Evolutionary conservation across 2,888 invertebrate genomes (phyloP), one percentile per base, ranked within the genome.

Genomic region (Psylliodes chrysocephalus): DNA sequence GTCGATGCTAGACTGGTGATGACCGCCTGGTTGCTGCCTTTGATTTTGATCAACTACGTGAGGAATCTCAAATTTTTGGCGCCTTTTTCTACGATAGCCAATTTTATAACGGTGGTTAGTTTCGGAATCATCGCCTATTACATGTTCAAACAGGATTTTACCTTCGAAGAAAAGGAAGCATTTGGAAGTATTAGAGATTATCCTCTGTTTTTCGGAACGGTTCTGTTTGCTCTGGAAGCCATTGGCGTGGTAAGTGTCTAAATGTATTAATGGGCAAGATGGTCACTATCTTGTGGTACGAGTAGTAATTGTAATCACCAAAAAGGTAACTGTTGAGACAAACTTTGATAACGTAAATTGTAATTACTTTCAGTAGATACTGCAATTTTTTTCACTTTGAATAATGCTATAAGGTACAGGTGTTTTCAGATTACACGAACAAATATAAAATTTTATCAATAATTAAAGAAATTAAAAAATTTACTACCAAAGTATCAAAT

Each of bases 181-280:
- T 76, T 87, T 10, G 86, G 86, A 0, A 78, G 86, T 1, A 69
- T 84, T 0, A 74, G 83, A 52, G 87, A 85, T 73, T 88, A 91
- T 76, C 93, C 94, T 0, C 82, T 95, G 10, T 96, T 91, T 79
- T 93, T 96, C 78, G 96, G 96, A 1, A 96, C 95, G 0, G 93
- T 94, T 1, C 85, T 97, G 60, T 97, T 95, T 81, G 94, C 96
- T 0, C 86, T 96, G 72, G 96, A 91, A 72, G 91, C 91, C 1
- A 91, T 91, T 28, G 91, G 91, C 17, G 91, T 91, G 82, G 91
- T 91, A 77, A 86, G 90, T 85, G 38, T 12, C 19, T 25, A n/a
- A n/a, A n/a, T n/a, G n/a, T n/a, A n/a, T n/a, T n/a, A n/a, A n/a
- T n/a, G n/a, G n/a, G n/a, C n/a, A n/a, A n/a, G n/a, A n/a, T n/a